Conservation (phyloP, 1,140 invertebrate species). For the fruit fly (Drosophila melanogaster) region DNA sequence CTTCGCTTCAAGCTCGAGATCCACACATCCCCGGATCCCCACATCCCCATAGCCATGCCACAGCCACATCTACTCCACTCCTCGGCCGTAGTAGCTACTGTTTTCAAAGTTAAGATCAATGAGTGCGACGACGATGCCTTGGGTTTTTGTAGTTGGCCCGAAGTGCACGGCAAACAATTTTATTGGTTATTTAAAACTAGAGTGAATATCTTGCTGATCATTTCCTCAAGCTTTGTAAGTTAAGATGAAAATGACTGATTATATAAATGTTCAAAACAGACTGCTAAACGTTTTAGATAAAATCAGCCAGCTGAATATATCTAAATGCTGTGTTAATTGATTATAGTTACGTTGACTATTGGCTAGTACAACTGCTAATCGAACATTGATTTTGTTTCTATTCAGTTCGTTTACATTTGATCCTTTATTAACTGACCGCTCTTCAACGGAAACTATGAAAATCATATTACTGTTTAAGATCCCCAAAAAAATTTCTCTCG, state of each 20-base stretch:
- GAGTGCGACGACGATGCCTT: conserved; percentile 70
- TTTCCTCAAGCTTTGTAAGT: background rate
- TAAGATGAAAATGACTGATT: no score
- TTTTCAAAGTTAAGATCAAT: conserved; percentile 84
- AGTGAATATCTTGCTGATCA: no score
- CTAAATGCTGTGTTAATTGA: no score
- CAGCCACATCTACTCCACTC: conserved; percentile 29
- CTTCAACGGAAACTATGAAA: background rate
- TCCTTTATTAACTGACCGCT: no score
- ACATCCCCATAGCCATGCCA: conserved; percentile 28
- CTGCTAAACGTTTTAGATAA: background rate
- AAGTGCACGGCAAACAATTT: conserved; percentile 25
- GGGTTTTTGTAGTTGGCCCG: conserved; percentile 49
- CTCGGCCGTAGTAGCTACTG: conserved; percentile 74
- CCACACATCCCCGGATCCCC: conserved; percentile 19
- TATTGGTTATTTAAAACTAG: background rate
- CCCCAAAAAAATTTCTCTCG: background rate
- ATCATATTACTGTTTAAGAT: background rate
- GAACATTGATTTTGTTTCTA: no score
- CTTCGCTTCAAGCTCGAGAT: conserved; percentile 43
- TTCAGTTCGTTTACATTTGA: no score
- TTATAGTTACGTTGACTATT: no score
- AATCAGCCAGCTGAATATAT: no score
- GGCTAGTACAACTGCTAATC: no score
- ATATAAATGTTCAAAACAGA: no score